phyloP scores from a whole-genome alignment of 2,113 vertebrate species.

The Merops nubicus region DNA sequence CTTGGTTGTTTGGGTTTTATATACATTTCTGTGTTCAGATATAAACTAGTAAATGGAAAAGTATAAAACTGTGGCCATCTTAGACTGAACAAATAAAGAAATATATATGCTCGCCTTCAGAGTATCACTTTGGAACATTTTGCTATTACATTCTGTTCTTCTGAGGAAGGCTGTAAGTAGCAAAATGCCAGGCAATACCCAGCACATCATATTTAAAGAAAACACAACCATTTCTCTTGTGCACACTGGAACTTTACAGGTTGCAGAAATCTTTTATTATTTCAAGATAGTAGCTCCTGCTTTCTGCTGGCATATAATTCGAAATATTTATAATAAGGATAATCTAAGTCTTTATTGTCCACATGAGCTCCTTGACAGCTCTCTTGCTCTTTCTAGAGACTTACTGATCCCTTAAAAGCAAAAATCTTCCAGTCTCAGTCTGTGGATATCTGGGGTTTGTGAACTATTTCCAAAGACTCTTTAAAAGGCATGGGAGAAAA shows the following conservation, averaged over 20 bases:
- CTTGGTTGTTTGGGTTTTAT: not conserved
- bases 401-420: not conserved
- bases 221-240: not conserved
- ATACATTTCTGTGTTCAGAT: not conserved
- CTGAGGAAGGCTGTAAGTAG: not conserved
- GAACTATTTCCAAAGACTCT: not conserved
- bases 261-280: not conserved
- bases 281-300: not conserved
- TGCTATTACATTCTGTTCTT: not conserved
- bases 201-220: not conserved
- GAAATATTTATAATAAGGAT: conserved; percentile 10
- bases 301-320: not conserved
- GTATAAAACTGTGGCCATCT: not conserved
- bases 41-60: not conserved
- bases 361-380: not conserved
- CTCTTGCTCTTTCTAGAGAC: not conserved
- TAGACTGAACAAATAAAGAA: not conserved
- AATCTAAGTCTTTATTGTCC: not conserved
- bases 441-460: not conserved
- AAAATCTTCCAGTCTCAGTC: not conserved
- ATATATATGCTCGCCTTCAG: not conserved
- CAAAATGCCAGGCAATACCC: not conserved
- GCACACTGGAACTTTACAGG: not conserved
- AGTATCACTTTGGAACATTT: not conserved
- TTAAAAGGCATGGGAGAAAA: not conserved